These are phyloP conservation scores for Cyphomyrus plagiostoma DNA, from an alignment of 2,113 vertebrate genomes.

Conservation along the genomic window DNA sequence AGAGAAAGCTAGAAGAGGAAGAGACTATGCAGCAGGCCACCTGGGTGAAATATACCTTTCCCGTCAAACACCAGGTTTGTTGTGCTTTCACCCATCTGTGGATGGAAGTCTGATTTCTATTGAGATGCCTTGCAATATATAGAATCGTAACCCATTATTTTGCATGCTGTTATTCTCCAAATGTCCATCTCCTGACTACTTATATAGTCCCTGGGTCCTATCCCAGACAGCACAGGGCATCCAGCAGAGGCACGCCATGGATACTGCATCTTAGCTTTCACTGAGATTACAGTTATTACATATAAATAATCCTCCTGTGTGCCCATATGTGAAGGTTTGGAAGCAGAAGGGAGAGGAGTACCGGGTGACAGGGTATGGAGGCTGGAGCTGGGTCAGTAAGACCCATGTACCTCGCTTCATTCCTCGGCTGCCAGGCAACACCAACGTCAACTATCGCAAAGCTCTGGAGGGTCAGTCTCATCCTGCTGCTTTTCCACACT, in stretches of 20 bases:
- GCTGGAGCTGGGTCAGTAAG: slow-evolving; percentile 97
- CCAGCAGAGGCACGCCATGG: background rate
- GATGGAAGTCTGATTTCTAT: background rate
- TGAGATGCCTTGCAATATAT: background rate
- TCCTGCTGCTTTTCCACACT: too few species aligned
- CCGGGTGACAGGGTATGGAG: slow-evolving; percentile 92
- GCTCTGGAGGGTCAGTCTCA: slow-evolving; percentile 53
- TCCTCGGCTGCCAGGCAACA: slow-evolving; percentile 88
- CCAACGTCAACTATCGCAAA: slow-evolving; percentile 86
- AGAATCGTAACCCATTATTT: background rate
- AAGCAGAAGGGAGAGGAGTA: slow-evolving; percentile 99
- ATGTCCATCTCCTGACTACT: background rate
- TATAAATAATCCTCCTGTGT: background rate
- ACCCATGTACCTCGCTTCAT: slow-evolving; percentile 87
- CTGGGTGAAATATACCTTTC: slow-evolving; percentile 95
- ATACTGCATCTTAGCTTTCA: background rate
- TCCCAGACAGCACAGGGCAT: background rate
- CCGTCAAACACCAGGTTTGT: slow-evolving; percentile 87
- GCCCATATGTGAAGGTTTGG: slow-evolving; percentile 74
- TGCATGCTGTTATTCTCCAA: background rate
- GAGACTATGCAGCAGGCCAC: slow-evolving; percentile 94
- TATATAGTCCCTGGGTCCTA: background rate
- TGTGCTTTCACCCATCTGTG: background rate
- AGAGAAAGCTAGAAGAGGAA: slow-evolving; percentile 90
- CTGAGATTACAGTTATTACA: background rate